A percentile compares a stretch with the other conserved stretches of the same genome.
Conservation (phyloP, 2,113 vertebrate species). For the Hippocampus zosterae region DNA sequence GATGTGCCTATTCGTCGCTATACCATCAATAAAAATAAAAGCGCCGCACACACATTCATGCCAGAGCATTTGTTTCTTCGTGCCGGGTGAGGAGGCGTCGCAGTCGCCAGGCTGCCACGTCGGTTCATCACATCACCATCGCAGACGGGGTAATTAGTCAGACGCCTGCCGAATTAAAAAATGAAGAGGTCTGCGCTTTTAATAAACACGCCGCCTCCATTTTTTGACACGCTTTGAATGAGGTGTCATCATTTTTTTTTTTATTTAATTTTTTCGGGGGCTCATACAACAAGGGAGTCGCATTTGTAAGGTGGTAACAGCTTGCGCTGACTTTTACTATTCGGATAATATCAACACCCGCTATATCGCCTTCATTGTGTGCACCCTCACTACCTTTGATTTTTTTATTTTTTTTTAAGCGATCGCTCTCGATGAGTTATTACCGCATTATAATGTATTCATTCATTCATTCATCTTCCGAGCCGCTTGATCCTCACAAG, state of each 20-base stretch:
- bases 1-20: not conserved
- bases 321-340: not conserved
- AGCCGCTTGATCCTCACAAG: no score
- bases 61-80: constrained; percentile 37
- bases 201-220: constrained; percentile 38
- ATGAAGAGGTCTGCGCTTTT: constrained; percentile 43
- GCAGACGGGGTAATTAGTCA: constrained; percentile 63
- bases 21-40: constrained; percentile 13
- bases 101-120: constrained; percentile 39
- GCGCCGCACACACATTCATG: constrained; percentile 18
- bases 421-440: not conserved
- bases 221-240: constrained; percentile 45
- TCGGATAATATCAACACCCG: not conserved
- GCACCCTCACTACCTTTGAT: not conserved
- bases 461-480: no score
- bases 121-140: constrained; percentile 38
- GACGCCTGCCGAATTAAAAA: constrained; percentile 56
- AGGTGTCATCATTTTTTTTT: constrained; percentile 23
- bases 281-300: not conserved
- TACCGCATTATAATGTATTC: no score
- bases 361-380: not conserved
- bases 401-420: not conserved
- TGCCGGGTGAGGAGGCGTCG: not conserved
- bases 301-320: not conserved
- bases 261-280: constrained; percentile 5